Evolutionary conservation across 2,888 invertebrate genomes (phyloP).

Genomic region (Pseudococcus jackbeardsleyi): DNA sequence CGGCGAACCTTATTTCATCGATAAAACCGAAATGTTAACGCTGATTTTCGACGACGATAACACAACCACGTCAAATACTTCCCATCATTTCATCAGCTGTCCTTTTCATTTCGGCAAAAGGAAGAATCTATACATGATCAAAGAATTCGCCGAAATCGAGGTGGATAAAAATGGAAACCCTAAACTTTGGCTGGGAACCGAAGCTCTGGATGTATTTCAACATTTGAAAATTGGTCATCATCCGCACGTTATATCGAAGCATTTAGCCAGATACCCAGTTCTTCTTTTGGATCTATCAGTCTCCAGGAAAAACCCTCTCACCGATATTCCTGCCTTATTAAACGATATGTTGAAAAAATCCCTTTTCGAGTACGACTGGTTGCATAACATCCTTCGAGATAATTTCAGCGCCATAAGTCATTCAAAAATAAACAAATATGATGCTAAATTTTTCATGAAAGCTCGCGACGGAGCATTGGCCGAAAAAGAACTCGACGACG

Average conservation of each 20-base stretch:
- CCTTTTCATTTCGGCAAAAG: not conserved
- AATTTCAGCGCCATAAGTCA: not conserved
- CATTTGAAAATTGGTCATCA: not conserved
- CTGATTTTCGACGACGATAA: not conserved
- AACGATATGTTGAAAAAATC: not conserved
- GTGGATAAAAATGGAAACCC: not conserved
- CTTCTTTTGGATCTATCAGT: not conserved
- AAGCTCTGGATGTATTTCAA: not conserved
- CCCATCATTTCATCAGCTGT: not conserved
- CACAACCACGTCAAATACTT: not conserved
- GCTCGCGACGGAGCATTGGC: not conserved
- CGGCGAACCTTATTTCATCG: conserved; percentile 2
- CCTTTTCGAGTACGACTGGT: not conserved
- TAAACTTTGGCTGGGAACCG: not conserved
- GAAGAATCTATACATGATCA: not conserved
- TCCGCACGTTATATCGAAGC: not conserved
- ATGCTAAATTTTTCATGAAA: not conserved
- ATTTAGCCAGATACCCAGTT: not conserved
- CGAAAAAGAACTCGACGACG: not conserved
- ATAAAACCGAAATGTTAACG: not conserved
- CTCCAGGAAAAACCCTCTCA: not conserved
- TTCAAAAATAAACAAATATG: not conserved
- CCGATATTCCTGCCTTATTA: not conserved
- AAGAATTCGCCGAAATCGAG: conserved; percentile 9
- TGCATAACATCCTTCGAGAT: not conserved